Evolutionary conservation across 2,113 vertebrate genomes (phyloP).

Genomic region (Oxyura jamaicensis): DNA sequence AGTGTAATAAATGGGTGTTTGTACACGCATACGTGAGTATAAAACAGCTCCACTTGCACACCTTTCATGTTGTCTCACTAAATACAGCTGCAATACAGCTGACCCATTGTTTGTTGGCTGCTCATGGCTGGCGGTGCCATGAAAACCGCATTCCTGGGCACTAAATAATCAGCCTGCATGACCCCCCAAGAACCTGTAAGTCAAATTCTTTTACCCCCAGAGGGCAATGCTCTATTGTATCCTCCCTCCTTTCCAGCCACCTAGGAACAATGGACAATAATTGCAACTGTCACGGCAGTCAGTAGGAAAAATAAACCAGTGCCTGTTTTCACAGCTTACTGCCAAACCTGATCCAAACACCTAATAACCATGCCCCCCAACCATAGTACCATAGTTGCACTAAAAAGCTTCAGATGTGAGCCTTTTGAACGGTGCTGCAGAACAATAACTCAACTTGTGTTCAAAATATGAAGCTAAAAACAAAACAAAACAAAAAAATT

Average conservation of each 20-base stretch:
- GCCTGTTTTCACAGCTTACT: constrained; percentile 84
- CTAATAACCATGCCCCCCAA: constrained; percentile 71
- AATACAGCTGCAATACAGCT: constrained; percentile 66
- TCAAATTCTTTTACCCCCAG: constrained; percentile 86
- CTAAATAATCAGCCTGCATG: constrained; percentile 72
- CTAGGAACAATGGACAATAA: constrained; percentile 92
- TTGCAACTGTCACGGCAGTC: constrained; percentile 87
- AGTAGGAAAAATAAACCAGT: constrained; percentile 85
- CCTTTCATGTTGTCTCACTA: constrained; percentile 59
- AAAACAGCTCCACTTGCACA: constrained; percentile 37
- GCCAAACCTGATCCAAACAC: constrained; percentile 79
- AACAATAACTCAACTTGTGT: constrained; percentile 88
- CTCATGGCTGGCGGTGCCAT: constrained; percentile 64
- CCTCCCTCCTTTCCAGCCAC: constrained; percentile 68
- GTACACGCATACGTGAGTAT: not conserved
- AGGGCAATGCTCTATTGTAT: constrained; percentile 73
- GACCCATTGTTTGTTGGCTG: constrained; percentile 62
- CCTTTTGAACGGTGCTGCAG: constrained; percentile 76
- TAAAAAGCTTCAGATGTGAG: constrained; percentile 74
- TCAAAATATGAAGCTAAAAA: constrained; percentile 80
- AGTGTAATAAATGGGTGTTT: not conserved
- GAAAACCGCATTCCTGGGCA: constrained; percentile 85
- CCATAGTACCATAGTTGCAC: constrained; percentile 48
- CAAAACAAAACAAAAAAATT: constrained; percentile 61
- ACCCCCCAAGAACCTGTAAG: constrained; percentile 84